These are phyloP conservation scores for Parasteatoda lunata DNA, from an alignment of 2,888 invertebrate genomes.

Conservation along the genomic window DNA sequence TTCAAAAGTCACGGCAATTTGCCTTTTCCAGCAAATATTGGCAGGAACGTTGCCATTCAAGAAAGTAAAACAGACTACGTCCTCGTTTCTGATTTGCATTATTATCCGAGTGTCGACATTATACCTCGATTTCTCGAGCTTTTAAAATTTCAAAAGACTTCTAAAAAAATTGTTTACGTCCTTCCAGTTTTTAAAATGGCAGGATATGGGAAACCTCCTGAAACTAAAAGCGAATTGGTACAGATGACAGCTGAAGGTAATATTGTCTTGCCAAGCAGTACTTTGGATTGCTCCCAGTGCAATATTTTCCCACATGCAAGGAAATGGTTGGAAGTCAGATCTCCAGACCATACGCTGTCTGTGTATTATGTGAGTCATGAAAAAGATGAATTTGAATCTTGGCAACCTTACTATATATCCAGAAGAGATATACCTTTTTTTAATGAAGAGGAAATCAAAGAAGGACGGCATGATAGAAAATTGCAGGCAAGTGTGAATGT, in stretches of 20 bases:
- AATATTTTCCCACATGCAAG: slow-evolving; percentile 52
- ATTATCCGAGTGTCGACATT: slow-evolving; percentile 70
- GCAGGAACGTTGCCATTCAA: slow-evolving; percentile 70
- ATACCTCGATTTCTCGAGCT: slow-evolving; percentile 66
- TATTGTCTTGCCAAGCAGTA: slow-evolving; percentile 38
- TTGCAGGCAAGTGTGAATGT: slow-evolving; percentile 65
- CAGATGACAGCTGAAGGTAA: slow-evolving; percentile 45
- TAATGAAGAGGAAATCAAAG: slow-evolving; percentile 71
- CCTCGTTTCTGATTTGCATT: slow-evolving; percentile 69
- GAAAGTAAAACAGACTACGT: slow-evolving; percentile 67
- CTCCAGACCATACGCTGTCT: slow-evolving; percentile 32
- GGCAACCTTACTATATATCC: slow-evolving; percentile 71
- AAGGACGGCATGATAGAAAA: slow-evolving; percentile 71
- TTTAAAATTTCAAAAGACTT: slow-evolving; percentile 18
- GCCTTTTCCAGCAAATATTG: slow-evolving; percentile 70
- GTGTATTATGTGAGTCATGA: slow-evolving; percentile 53
- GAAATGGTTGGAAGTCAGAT: slow-evolving; percentile 50
- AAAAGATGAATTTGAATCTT: slow-evolving; percentile 62
- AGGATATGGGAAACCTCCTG: slow-evolving; percentile 47
- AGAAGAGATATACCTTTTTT: slow-evolving; percentile 68
- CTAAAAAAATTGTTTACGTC: slow-evolving; percentile 36
- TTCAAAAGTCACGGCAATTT: slow-evolving; percentile 74
- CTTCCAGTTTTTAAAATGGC: slow-evolving; percentile 48
- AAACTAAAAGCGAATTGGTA: slow-evolving; percentile 49
- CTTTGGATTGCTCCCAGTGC: slow-evolving; percentile 41